Evolutionary conservation across 2,888 invertebrate species (phyloP), one percentile per base, ranked within the genome.

Genomic region (Amphipoea lucens): DNA sequence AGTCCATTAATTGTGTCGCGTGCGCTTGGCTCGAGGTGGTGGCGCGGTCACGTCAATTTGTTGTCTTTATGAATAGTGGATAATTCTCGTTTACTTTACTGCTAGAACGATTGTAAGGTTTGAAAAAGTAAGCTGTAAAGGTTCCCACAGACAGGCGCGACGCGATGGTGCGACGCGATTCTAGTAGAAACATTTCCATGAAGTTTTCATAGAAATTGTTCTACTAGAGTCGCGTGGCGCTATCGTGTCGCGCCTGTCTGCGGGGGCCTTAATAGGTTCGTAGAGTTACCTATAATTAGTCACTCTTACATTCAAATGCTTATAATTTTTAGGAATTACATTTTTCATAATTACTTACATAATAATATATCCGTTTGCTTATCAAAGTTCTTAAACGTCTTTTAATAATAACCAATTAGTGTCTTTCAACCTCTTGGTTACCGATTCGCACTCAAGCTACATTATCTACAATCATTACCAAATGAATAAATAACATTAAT

Each of bases 1-100:
- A 72, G 63, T 45, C 23, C 76, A 81, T 82, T 82, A 85, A 79
- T 86, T 23, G 75, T 67, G 74, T 88, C 71, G 87, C 87, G 87
- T 88, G 88, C 78, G 73, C 66, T 11, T 62, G 60, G 57, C 48
- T 74, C n/a, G 67, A 76, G 40, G 66, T 67, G 42, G 17, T 14
- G 57, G 57, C 57, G 63, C 23, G 29, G 62, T 69, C 72, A 85
- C 66, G 79, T 29, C 72, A 65, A 73, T 79, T 76, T 65, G n/a
- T 74, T 62, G 63, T 65, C 71, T 80, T 68, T 29, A 85, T 82
- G 77, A 73, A 63, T 73, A 66, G 45, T 17, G 12, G 45, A 1
- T 83, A 62, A 66, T 74, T 12, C 11, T 76, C 57, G 4, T 63
- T 71, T 29, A 60, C 45, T 70, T 63, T 45, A 66, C 36, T 67